Percentiles rank a stretch among this genome's conserved stretches.
Conservation (phyloP, 2,113 vertebrate species). For the Hemicordylus capensis region DNA sequence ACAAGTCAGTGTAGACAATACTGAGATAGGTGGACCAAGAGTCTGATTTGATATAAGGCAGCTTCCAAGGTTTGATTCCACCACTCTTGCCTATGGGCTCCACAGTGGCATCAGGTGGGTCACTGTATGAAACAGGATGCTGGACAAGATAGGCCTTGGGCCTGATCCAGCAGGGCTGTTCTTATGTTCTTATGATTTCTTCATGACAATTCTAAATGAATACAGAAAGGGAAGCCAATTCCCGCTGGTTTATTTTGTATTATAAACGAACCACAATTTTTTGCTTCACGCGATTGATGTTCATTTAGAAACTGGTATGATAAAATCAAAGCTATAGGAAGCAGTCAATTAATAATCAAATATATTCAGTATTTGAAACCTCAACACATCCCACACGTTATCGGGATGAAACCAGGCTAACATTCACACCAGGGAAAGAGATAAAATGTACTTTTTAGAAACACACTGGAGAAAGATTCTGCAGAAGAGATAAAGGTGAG, state of each 20-base stretch:
- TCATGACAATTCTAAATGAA: neutral
- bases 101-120: too few species aligned
- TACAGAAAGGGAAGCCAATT: accelerated
- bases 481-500: neutral
- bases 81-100: too few species aligned
- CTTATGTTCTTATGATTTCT: neutral
- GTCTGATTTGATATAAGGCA: too few species aligned
- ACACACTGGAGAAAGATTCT: neutral
- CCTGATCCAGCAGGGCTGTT: too few species aligned
- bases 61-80: too few species aligned
- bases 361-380: neutral
- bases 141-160: too few species aligned
- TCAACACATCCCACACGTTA: neutral
- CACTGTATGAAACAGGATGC: too few species aligned
- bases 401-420: neutral
- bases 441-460: neutral
- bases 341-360: neutral
- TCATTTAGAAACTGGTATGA: neutral
- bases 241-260: accelerated
- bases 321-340: neutral
- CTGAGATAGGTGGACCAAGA: too few species aligned
- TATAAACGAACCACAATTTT: neutral
- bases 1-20: too few species aligned
- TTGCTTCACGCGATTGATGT: neutral
- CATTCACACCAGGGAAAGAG: neutral